Evolutionary conservation across 2,888 invertebrate genomes (phyloP).

Genomic region (Spialia ferax): DNA sequence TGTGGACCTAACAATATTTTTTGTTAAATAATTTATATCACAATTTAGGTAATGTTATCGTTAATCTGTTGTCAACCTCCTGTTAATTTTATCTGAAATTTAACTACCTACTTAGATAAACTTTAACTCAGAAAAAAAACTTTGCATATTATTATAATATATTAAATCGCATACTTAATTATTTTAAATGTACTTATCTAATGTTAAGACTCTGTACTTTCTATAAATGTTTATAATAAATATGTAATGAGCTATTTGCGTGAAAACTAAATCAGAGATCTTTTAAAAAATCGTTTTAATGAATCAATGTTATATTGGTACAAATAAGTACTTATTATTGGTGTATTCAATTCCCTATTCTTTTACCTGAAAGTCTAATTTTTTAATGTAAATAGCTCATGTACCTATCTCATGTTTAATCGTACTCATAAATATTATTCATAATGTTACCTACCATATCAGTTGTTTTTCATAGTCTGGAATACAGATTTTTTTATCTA

Average conservation of each 20-base stretch:
- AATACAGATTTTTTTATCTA: constrained; percentile 79
- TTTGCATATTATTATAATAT: background rate
- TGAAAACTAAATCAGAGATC: background rate
- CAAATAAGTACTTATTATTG: too few relatives aligned
- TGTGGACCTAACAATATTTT: constrained; percentile 10
- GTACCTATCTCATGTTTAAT: constrained; percentile 56
- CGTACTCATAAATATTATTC: constrained; percentile 67
- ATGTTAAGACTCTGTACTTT: constrained; percentile 18
- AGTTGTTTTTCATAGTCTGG: constrained; percentile 79
- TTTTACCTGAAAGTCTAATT: too few relatives aligned
- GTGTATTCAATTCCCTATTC: too few relatives aligned
- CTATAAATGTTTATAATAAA: constrained; percentile 2
- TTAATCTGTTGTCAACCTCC: constrained; percentile 29
- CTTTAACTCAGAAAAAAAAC: constrained; percentile 28
- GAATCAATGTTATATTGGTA: background rate
- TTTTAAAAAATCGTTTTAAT: background rate
- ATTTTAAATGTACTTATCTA: background rate
- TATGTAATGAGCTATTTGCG: constrained; percentile 25
- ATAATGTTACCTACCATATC: constrained; percentile 82
- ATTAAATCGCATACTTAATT: background rate
- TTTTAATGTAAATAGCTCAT: constrained; percentile 54
- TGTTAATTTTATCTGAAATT: constrained; percentile 35
- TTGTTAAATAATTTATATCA: constrained; percentile 22
- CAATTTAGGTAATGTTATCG: constrained; percentile 38
- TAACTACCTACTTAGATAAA: constrained; percentile 25